Base-by-base conservation (phyloP, 2,888 invertebrate species). In the Tenthredo livida region DNA sequence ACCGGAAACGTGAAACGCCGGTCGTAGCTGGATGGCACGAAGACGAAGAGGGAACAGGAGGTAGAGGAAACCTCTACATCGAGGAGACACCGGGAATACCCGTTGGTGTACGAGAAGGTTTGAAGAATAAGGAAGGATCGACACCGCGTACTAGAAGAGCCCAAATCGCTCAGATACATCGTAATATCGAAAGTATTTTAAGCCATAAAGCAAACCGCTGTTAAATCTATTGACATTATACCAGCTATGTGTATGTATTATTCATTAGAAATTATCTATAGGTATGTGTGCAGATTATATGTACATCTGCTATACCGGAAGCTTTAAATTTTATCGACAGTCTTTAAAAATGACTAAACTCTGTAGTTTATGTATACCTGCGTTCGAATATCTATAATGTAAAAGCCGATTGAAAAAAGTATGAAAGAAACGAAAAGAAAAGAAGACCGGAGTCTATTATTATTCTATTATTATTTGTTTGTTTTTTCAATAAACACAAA, bases 131-230 rank as follows among this genome's bases (percentile, higher is more conserved):
- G 87, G 90, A 91, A 73, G 88, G 89, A 83, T 87, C 89, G 80
- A 87, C 89, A 70, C 88, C 88, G 85, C 88, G 86, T 70, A 88
- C 88, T 84, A 88, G 89, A 84, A 89, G 88, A 21, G 87, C 90
- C 58, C 90, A 91, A 84, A 90, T 92, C 85, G 89, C 91, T 40
- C 88, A 89, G 84, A 91, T 92, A 87, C 92, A 92, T 85, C 91
- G 90, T 21, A 92, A 92, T 86, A 91, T 92, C 87, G 92, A 92
- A 86, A 92, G 90, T 84, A 91, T 92, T 87, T 90, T 91, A 80
- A 90, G 88, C 87, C 90, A 90, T 85, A 91, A 91, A 47, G 86
- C 86, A 17, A 86, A 58, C 37, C 84, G 83, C 17, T 83, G 25
- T 33, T 83, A 33, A 83, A 54, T 54, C 54, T 54, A 67, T 67